Evolutionary conservation across 2,888 invertebrate genomes (phyloP).

Genomic region (Macrosoma leucophasiata): DNA sequence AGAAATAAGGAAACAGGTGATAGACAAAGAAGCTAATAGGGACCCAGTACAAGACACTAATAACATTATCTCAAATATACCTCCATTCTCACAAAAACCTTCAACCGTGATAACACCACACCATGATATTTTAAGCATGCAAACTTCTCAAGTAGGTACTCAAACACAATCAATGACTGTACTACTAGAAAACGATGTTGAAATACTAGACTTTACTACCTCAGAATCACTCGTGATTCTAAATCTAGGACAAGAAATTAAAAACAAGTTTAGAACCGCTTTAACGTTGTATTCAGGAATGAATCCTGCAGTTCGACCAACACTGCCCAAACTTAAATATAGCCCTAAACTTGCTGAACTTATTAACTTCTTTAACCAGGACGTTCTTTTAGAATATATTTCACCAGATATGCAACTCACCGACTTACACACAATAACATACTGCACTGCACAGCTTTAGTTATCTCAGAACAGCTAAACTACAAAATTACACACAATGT

Average conservation of each 20-base stretch:
- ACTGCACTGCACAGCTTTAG: constrained; percentile 17
- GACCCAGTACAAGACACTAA: not conserved
- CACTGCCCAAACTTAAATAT: constrained; percentile 11
- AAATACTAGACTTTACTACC: too few species aligned
- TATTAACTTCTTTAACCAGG: constrained; percentile 5
- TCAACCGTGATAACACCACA: not conserved
- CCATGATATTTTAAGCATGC: not conserved
- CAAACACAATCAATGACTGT: not conserved
- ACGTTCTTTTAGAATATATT: constrained; percentile 1
- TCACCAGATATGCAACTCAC: not conserved
- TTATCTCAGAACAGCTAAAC: constrained; percentile 3
- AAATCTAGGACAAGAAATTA: too few species aligned
- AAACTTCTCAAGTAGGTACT: not conserved
- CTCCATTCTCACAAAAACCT: not conserved
- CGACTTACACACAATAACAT: constrained; percentile 16
- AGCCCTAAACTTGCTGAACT: not conserved
- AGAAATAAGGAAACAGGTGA: not conserved
- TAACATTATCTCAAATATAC: not conserved
- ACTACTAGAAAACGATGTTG: not conserved
- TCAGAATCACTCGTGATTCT: too few species aligned
- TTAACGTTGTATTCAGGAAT: not conserved
- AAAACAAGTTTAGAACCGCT: not conserved
- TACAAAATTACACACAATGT: constrained; percentile 5
- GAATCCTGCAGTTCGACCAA: constrained; percentile 3
- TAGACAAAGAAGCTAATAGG: not conserved